Percentiles rank a stretch among this genome's conserved stretches.
phyloP scores from a whole-genome alignment of 1,140 invertebrate species.

The Sarcophaga peregrina region DNA sequence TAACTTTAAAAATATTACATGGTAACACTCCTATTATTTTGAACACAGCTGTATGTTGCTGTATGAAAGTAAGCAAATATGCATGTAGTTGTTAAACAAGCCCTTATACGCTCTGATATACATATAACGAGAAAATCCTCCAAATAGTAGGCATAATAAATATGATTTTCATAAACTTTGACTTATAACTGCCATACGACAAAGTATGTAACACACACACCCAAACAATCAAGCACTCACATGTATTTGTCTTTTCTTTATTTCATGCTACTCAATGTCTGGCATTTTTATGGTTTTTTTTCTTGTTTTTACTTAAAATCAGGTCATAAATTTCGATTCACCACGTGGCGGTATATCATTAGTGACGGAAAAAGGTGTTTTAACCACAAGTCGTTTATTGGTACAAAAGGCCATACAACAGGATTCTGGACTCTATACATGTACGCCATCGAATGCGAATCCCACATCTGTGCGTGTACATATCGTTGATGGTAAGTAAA shows the following conservation, averaged over 20 bases:
- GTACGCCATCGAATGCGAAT: slow-evolving; percentile 83
- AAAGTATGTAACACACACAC: too few species aligned
- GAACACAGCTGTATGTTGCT: too few species aligned
- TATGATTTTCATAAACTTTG: neutral
- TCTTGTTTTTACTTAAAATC: slow-evolving; percentile 48
- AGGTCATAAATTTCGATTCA: slow-evolving; percentile 84
- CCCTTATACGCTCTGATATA: neutral
- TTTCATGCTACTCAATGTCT: neutral
- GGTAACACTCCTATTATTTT: too few species aligned
- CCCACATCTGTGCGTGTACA: slow-evolving; percentile 80
- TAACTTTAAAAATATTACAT: too few species aligned
- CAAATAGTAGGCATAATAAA: neutral
- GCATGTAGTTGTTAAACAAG: neutral
- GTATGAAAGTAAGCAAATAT: too few species aligned
- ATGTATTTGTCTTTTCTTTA: neutral
- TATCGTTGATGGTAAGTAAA: slow-evolving; percentile 81
- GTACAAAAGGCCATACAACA: slow-evolving; percentile 80
- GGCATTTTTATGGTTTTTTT: neutral
- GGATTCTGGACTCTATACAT: slow-evolving; percentile 81
- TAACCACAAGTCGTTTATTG: slow-evolving; percentile 81
- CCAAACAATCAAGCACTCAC: neutral
- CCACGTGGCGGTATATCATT: slow-evolving; percentile 81
- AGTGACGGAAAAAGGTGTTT: slow-evolving; percentile 81
- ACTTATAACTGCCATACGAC: neutral
- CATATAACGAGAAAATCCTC: neutral